These are phyloP conservation scores for Elysia crispata DNA, from an alignment of 2,888 invertebrate species.

Conservation along the genomic window DNA sequence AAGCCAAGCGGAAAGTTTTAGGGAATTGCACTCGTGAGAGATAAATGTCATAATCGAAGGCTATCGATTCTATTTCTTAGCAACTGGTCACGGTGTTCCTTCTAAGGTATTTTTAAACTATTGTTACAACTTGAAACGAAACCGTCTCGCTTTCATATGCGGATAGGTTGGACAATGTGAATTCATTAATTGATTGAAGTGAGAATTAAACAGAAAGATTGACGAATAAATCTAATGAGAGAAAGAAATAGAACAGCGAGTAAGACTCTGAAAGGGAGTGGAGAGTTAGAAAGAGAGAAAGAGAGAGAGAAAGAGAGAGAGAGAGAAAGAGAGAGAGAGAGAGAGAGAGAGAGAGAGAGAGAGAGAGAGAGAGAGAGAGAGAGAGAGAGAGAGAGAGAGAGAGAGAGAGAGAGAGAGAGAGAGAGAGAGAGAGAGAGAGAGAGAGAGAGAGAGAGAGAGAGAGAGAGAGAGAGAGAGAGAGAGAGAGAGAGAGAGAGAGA, in stretches of 20 bases:
- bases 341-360: background rate
- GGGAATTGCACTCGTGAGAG: no score
- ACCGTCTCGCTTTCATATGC: no score
- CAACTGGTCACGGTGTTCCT: no score
- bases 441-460: constrained; percentile 4
- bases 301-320: background rate
- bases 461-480: background rate
- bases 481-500: background rate
- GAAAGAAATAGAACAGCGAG: background rate
- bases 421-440: background rate
- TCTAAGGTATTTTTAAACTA: no score
- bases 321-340: background rate
- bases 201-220: background rate
- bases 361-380: background rate
- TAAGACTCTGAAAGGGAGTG: background rate
- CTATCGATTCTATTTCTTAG: no score
- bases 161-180: no score
- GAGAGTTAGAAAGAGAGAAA: background rate
- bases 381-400: background rate
- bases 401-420: background rate
- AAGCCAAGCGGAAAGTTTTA: no score
- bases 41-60: no score
- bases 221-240: background rate
- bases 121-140: no score
- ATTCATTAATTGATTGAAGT: no score